These are phyloP conservation scores for Hirtodrosophila duncani DNA, from an alignment of 2,888 invertebrate genomes.

Conservation along the genomic window DNA sequence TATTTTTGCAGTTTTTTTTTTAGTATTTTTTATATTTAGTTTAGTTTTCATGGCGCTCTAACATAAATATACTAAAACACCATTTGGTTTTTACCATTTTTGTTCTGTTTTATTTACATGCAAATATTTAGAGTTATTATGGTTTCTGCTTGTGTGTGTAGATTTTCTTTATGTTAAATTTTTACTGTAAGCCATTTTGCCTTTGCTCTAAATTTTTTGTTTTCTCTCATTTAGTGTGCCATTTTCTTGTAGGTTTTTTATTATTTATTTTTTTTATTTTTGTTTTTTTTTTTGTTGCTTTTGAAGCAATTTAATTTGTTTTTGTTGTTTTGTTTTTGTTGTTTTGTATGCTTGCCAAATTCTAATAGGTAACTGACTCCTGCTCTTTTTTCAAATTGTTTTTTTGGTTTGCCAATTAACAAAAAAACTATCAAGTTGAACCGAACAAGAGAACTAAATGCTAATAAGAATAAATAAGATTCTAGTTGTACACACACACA, in stretches of 20 bases:
- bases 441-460: slow-evolving; percentile 27
- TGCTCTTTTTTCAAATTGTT: slow-evolving; percentile 77
- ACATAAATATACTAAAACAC: slow-evolving; percentile 69
- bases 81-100: slow-evolving; percentile 20
- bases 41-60: slow-evolving; percentile 43
- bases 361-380: slow-evolving; percentile 79
- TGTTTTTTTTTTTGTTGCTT: slow-evolving; percentile 56
- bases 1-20: slow-evolving; percentile 44
- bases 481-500: slow-evolving; percentile 13
- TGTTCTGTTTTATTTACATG: slow-evolving; percentile 48
- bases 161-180: slow-evolving; percentile 13
- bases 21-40: slow-evolving; percentile 41
- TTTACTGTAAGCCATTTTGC: slow-evolving; percentile 42
- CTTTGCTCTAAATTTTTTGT: slow-evolving; percentile 29
- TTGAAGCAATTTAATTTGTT: slow-evolving; percentile 56
- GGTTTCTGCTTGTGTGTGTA: slow-evolving; percentile 16
- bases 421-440: slow-evolving; percentile 57
- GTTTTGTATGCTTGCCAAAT: slow-evolving; percentile 61
- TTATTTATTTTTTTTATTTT: slow-evolving; percentile 20
- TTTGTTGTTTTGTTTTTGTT: slow-evolving; percentile 29
- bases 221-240: slow-evolving; percentile 36
- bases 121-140: slow-evolving; percentile 46
- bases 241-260: slow-evolving; percentile 24
- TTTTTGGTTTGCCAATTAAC: slow-evolving; percentile 66
- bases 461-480: slow-evolving; percentile 6